Conservation (phyloP, 2,888 invertebrate genomes). For the Tholera decimalis region DNA sequence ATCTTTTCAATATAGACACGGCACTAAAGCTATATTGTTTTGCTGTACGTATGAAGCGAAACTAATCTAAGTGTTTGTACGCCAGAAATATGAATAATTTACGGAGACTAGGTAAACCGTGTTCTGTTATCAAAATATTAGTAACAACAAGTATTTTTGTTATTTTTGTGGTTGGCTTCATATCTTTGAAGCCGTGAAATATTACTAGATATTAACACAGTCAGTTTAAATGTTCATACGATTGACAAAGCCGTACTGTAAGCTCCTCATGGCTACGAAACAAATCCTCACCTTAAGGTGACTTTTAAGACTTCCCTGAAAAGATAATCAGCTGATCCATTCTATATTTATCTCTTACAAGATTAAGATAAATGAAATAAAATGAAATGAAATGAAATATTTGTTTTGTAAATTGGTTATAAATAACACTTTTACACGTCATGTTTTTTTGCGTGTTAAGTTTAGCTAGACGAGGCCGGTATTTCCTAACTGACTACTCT, state of each 20-base stretch:
- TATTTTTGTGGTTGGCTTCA: constrained; percentile 27
- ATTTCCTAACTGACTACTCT: too few relatives aligned
- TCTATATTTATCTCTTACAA: constrained; percentile 11
- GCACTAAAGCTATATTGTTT: constrained; percentile 65
- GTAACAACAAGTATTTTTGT: constrained; percentile 3
- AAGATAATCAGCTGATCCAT: constrained; percentile 14
- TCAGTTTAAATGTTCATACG: neutral
- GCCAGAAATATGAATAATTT: constrained; percentile 34
- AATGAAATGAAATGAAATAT: too few relatives aligned
- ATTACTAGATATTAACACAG: neutral
- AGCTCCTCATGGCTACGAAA: neutral
- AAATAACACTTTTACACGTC: too few relatives aligned
- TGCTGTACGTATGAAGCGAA: constrained; percentile 56
- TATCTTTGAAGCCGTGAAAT: constrained; percentile 7
- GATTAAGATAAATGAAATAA: constrained; percentile 15
- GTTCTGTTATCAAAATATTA: constrained; percentile 25
- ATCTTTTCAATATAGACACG: constrained; percentile 75
- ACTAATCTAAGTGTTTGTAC: constrained; percentile 57
- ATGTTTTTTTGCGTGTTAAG: too few relatives aligned
- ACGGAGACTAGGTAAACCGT: constrained; percentile 24
- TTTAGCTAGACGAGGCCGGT: too few relatives aligned
- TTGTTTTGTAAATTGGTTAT: too few relatives aligned
- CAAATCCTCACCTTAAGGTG: constrained; percentile 21
- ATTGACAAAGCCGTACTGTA: neutral
- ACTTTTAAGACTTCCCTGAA: constrained; percentile 21